Conservation (phyloP, 2,797 vertebrate genomes). For the Scleropages formosus region DNA sequence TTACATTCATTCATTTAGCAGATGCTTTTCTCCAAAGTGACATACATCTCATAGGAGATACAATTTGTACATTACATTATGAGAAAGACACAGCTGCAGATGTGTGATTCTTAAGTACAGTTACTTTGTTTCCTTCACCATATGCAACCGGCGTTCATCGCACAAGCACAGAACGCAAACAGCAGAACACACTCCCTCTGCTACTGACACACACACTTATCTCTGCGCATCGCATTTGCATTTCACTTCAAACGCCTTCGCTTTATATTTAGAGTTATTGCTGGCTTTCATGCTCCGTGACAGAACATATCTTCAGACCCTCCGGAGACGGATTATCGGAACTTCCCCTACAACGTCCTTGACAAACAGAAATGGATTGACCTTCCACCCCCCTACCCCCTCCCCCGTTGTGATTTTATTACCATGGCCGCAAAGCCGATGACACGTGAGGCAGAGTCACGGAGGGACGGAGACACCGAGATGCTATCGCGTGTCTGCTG, state of each 20-base stretch:
- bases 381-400: not conserved
- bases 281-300: not conserved
- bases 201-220: not conserved
- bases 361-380: not conserved
- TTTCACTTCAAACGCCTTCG: not conserved
- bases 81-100: no score
- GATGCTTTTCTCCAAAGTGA: no score
- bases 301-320: not conserved
- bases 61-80: no score
- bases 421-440: not conserved
- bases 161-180: not conserved
- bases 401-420: not conserved
- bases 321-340: not conserved
- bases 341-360: not conserved
- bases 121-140: no score
- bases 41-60: no score
- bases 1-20: no score
- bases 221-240: not conserved
- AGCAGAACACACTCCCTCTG: not conserved
- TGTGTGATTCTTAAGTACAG: no score
- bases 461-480: not conserved
- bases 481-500: no score
- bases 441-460: not conserved
- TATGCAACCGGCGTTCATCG: no score
- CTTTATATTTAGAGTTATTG: slow-evolving; percentile 8